Conservation (phyloP, 1,140 invertebrate species). For the Leptopilina boulardi region DNA sequence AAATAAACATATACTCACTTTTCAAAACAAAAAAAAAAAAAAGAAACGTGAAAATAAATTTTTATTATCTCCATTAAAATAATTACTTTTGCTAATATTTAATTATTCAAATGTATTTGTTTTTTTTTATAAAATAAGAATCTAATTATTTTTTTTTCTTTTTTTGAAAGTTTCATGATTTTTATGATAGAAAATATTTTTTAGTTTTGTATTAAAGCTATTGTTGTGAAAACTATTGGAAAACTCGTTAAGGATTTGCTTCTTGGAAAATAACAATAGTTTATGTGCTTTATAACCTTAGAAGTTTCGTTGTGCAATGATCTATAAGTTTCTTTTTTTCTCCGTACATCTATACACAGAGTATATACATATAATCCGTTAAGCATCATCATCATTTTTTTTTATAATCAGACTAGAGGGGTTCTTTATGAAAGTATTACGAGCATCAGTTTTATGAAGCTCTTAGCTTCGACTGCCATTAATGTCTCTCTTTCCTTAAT, state of each 20-base stretch:
- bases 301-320: not conserved
- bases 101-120: no score
- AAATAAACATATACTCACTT: no score
- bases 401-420: constrained; percentile 23
- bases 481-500: constrained; percentile 19
- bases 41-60: no score
- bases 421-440: constrained; percentile 25
- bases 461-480: constrained; percentile 14
- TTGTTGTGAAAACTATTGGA: not conserved
- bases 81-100: no score
- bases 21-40: no score
- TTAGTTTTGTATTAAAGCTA: no score
- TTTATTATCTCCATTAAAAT: no score
- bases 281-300: not conserved
- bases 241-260: not conserved
- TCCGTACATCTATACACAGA: not conserved
- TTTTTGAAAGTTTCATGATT: no score
- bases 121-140: no score
- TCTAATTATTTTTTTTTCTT: no score
- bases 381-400: constrained; percentile 22
- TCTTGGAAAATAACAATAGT: constrained; percentile 7
- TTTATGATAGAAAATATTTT: no score
- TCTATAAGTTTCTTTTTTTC: constrained; percentile 18
- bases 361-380: constrained; percentile 19
- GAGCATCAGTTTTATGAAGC: constrained; percentile 30